Evolutionary conservation across 2,888 invertebrate species (phyloP).

Genomic region (Entomobrya multifasciata): DNA sequence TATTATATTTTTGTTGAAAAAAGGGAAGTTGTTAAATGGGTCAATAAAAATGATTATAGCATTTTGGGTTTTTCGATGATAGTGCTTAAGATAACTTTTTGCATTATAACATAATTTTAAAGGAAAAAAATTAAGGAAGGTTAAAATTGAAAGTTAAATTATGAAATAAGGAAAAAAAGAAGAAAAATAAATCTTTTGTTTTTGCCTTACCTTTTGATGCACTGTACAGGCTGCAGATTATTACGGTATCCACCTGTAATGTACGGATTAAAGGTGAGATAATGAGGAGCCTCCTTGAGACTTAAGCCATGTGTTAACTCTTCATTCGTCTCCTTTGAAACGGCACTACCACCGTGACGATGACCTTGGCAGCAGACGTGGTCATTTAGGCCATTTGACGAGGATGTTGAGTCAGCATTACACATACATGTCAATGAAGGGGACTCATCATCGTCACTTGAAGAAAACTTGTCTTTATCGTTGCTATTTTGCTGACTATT

Average conservation of each 20-base stretch:
- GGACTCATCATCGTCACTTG: slow-evolving; percentile 26
- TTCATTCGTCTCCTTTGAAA: background rate
- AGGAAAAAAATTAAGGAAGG: slow-evolving; percentile 30
- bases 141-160: background rate
- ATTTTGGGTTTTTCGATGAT: background rate
- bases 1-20: background rate
- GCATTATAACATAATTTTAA: background rate
- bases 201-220: slow-evolving; percentile 89
- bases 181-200: background rate
- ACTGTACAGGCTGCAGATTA: slow-evolving; percentile 89
- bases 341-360: slow-evolving; percentile 12
- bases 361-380: slow-evolving; percentile 53
- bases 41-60: no score
- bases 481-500: slow-evolving; percentile 18
- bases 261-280: slow-evolving; percentile 92
- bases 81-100: background rate
- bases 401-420: background rate
- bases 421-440: slow-evolving; percentile 32
- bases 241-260: slow-evolving; percentile 93
- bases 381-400: slow-evolving; percentile 47
- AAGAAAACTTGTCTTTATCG: no score
- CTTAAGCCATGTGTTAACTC: slow-evolving; percentile 51
- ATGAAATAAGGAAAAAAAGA: slow-evolving; percentile 17
- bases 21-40: background rate
- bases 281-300: slow-evolving; percentile 87